Percentiles rank a stretch among this genome's conserved stretches.
phyloP scores from a whole-genome alignment of 30 jellyfish, hydroid and myxozoan genomes.

The Nemopilema nomurai region DNA sequence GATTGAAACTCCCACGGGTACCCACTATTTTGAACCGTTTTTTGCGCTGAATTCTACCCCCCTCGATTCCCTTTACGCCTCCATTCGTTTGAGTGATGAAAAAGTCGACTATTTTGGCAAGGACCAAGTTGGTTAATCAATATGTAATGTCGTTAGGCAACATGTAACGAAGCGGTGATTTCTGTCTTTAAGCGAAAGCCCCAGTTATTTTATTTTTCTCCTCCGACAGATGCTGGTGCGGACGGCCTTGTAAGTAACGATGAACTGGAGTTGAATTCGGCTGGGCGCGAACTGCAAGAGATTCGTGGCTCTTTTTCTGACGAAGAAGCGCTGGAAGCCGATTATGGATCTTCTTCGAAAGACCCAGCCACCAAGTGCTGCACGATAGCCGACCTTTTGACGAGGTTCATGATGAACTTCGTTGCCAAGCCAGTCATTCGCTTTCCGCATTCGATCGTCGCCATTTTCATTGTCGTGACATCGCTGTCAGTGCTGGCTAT shows the following conservation, averaged over 20 bases:
- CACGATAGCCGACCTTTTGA: constrained; percentile 38
- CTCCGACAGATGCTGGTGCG: constrained; percentile 21
- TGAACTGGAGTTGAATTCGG: constrained; percentile 20
- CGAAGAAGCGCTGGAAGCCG: constrained; percentile 5
- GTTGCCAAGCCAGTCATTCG: constrained; percentile 54
- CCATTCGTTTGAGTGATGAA: too few species aligned
- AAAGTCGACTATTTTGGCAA: too few species aligned
- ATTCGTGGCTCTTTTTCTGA: not conserved
- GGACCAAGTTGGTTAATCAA: too few species aligned
- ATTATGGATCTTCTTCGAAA: not conserved
- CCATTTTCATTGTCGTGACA: constrained; percentile 17
- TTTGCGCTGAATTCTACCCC: too few species aligned
- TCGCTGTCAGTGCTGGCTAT: constrained; percentile 43
- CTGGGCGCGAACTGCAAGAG: not conserved
- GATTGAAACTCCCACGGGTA: too few species aligned
- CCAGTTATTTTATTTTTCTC: not conserved
- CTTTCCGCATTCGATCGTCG: constrained; percentile 38
- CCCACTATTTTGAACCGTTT: too few species aligned
- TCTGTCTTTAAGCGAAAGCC: not conserved
- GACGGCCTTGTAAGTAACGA: constrained; percentile 15
- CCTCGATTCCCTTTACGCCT: too few species aligned
- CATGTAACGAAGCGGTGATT: too few species aligned
- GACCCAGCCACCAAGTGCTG: constrained; percentile 40
- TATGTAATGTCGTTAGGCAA: too few species aligned
- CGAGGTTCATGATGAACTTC: constrained; percentile 40